phyloP scores from a whole-genome alignment of 1,140 invertebrate species.

The Episyrphus balteatus region DNA sequence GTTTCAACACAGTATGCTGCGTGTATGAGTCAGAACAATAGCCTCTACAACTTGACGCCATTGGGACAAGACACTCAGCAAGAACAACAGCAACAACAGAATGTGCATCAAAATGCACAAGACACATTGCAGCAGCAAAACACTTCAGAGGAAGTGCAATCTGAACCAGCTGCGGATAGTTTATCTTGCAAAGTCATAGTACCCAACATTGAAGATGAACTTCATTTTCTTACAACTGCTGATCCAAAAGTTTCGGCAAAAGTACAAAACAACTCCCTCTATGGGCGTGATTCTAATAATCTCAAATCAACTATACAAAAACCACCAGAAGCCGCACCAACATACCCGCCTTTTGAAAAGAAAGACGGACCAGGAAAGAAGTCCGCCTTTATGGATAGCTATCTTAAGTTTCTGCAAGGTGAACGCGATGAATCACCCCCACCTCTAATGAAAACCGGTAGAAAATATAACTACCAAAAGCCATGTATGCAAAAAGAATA shows the following conservation, averaged over 20 bases:
- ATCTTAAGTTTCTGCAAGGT: constrained; percentile 72
- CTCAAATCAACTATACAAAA: no score
- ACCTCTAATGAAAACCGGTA: constrained; percentile 38
- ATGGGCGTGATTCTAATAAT: constrained; percentile 8
- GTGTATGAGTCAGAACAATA: constrained; percentile 36
- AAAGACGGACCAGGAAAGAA: constrained; percentile 38
- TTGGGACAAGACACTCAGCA: constrained; percentile 42
- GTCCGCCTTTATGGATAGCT: constrained; percentile 72
- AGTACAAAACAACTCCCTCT: constrained; percentile 20
- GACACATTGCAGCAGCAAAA: constrained; percentile 27
- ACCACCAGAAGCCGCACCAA: constrained; percentile 10
- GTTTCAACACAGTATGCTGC: constrained; percentile 33
- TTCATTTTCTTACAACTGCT: constrained; percentile 56
- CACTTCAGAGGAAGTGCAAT: constrained; percentile 51
- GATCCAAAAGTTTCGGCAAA: constrained; percentile 43
- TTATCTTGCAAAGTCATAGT: constrained; percentile 65
- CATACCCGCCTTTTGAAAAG: constrained; percentile 2
- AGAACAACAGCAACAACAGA: constrained; percentile 22
- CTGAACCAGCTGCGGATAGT: constrained; percentile 47
- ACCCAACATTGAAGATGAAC: constrained; percentile 74
- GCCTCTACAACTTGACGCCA: constrained; percentile 19
- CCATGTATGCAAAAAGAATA: constrained; percentile 1
- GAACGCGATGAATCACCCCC: constrained; percentile 68
- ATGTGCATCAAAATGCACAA: constrained; percentile 8
- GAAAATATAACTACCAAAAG: constrained; percentile 28